phyloP scores from a whole-genome alignment of 2,113 vertebrate genomes.

The Brachyhypopomus gauderio region DNA sequence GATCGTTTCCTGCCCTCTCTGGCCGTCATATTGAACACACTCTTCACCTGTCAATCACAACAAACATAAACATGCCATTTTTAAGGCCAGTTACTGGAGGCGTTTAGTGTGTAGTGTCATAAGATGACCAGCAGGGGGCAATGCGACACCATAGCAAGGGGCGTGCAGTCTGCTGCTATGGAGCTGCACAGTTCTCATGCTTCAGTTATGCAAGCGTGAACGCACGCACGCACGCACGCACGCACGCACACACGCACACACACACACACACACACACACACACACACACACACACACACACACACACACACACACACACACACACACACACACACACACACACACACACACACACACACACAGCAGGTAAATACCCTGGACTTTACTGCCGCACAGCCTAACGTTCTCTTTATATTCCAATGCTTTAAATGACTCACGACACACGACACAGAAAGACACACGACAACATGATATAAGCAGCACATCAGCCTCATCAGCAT shows the following conservation, averaged over 20 bases:
- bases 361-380: background rate
- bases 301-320: too few relatives aligned
- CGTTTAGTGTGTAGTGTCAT: background rate
- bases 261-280: too few relatives aligned
- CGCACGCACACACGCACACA: background rate
- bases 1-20: constrained; percentile 92
- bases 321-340: too few relatives aligned
- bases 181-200: background rate
- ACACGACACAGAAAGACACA: too few relatives aligned
- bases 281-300: too few relatives aligned
- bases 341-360: background rate
- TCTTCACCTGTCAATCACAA: constrained; percentile 82
- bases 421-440: background rate
- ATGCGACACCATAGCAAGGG: constrained; percentile 37
- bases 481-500: background rate
- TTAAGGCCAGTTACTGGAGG: background rate
- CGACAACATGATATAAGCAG: background rate
- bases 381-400: background rate
- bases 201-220: background rate
- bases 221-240: background rate
- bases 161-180: background rate
- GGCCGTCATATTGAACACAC: constrained; percentile 93
- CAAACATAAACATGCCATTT: constrained; percentile 9
- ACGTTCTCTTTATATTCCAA: background rate
- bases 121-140: constrained; percentile 79